Conservation (phyloP, 1,140 invertebrate species). For the Nymphalis io region DNA sequence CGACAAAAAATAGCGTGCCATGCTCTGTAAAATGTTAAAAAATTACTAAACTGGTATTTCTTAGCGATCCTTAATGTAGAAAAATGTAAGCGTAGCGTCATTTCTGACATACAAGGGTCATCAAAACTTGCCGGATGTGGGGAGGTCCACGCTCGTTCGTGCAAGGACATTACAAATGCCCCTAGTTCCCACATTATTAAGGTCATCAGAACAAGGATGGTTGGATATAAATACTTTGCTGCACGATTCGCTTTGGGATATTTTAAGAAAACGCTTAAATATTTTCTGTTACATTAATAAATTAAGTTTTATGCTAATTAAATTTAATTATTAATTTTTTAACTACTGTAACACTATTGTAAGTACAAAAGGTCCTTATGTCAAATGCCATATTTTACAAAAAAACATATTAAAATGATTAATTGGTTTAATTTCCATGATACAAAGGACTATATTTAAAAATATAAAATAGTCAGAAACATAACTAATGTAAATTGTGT, state of each 20-base stretch:
- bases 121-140: conserved; percentile 53
- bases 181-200: conserved; percentile 59
- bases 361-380: too few species aligned
- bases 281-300: neutral
- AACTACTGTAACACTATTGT: too few species aligned
- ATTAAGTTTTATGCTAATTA: neutral
- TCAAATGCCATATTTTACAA: too few species aligned
- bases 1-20: too few species aligned
- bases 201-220: conserved; percentile 45
- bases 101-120: conserved; percentile 16
- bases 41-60: neutral
- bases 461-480: too few species aligned
- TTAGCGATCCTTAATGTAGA: neutral
- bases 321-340: too few species aligned
- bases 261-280: conserved; percentile 15
- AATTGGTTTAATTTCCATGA: too few species aligned
- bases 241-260: conserved; percentile 39
- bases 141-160: conserved; percentile 49
- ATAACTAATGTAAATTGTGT: too few species aligned
- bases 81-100: conserved; percentile 1
- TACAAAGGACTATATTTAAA: too few species aligned
- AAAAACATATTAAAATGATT: too few species aligned
- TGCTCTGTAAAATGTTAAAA: neutral
- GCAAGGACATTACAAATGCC: conserved; percentile 55
- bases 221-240: conserved; percentile 30